These are phyloP conservation scores for Phylloscopus trochilus DNA, from an alignment of 2,113 vertebrate genomes.

Conservation along the genomic window DNA sequence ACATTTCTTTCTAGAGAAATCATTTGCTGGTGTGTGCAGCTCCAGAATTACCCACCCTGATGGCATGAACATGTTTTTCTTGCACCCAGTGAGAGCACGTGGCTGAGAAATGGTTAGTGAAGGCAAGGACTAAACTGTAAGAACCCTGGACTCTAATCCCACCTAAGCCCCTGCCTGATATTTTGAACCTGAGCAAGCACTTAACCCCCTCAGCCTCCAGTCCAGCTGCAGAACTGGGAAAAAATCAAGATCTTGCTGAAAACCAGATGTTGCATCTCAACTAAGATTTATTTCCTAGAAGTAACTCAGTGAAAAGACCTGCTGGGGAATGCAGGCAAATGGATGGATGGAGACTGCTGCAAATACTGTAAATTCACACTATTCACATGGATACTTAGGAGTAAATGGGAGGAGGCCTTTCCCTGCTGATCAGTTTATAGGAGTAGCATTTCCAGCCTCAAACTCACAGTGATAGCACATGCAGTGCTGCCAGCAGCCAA, in stretches of 20 bases:
- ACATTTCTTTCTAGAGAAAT: slow-evolving; percentile 22
- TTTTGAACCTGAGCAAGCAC: slow-evolving; percentile 34
- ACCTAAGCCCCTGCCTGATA: slow-evolving; percentile 27
- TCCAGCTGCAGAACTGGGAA: slow-evolving; percentile 10
- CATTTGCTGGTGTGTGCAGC: not conserved
- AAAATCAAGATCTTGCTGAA: slow-evolving; percentile 6
- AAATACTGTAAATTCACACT: not conserved
- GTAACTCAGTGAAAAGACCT: not conserved
- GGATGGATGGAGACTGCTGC: not conserved
- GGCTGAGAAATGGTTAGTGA: not conserved
- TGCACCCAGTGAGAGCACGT: not conserved
- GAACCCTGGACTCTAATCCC: slow-evolving; percentile 44
- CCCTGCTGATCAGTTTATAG: not conserved
- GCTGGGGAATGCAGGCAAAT: not conserved
- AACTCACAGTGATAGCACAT: not conserved
- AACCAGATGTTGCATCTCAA: slow-evolving; percentile 22
- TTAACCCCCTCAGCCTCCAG: slow-evolving; percentile 24
- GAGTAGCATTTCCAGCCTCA: not conserved
- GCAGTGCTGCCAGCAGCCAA: not conserved
- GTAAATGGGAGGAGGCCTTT: not conserved
- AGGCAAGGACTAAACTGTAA: not conserved
- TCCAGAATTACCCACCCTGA: not conserved
- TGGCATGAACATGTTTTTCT: not conserved
- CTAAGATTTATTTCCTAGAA: not conserved
- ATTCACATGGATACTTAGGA: not conserved